Conservation (phyloP, 2,888 invertebrate genomes). For the Orthonevra nobilis region DNA sequence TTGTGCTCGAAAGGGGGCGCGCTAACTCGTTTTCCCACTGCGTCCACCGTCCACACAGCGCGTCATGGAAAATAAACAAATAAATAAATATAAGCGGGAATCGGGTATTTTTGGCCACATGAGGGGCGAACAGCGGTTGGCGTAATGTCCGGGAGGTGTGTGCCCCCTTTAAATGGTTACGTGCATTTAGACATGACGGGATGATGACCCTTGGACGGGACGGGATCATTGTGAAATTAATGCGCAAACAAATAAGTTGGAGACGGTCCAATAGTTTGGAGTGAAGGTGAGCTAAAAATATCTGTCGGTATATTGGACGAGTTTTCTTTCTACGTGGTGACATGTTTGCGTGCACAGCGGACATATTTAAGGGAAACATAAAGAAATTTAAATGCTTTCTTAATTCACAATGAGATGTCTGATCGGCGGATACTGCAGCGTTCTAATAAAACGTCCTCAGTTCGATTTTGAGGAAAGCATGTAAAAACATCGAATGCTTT, state of each 20-base stretch:
- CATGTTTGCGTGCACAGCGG: no score
- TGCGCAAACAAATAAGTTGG: not conserved
- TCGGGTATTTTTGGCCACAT: slow-evolving; percentile 8
- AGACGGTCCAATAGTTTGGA: not conserved
- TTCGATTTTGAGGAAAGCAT: no score
- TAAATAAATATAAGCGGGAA: not conserved
- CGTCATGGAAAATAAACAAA: slow-evolving; percentile 8
- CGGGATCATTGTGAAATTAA: slow-evolving; percentile 16
- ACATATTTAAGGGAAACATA: no score
- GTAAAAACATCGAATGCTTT: no score
- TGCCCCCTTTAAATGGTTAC: slow-evolving; percentile 7
- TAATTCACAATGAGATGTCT: no score
- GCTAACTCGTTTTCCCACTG: slow-evolving; percentile 22
- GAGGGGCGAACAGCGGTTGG: slow-evolving; percentile 13
- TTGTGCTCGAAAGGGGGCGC: slow-evolving; percentile 24
- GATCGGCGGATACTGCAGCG: no score
- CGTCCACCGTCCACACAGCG: not conserved
- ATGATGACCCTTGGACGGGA: no score
- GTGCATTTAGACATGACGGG: slow-evolving; percentile 19
- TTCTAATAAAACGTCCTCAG: no score
- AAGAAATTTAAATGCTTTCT: no score
- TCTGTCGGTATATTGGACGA: no score
- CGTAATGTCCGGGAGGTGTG: slow-evolving; percentile 38
- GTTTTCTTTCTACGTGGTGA: no score
- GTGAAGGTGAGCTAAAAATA: slow-evolving; percentile 7